Evolutionary conservation across 2,113 vertebrate genomes (phyloP).

Genomic region (Melierax canorus): DNA sequence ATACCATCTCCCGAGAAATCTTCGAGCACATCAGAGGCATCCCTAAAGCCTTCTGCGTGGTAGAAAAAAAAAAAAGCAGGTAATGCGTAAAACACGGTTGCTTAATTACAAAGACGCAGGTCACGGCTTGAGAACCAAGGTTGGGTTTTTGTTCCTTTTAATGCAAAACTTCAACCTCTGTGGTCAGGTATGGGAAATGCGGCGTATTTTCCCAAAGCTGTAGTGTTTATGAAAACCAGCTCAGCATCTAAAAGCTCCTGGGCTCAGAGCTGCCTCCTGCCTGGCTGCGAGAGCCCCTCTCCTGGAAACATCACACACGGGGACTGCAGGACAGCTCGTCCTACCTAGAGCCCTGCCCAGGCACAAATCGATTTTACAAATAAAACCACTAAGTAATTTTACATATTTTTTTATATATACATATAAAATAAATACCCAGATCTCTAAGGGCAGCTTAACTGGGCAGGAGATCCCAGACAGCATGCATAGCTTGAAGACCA

Average conservation of each 20-base stretch:
- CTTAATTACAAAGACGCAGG: not conserved
- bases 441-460: not conserved
- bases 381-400: not conserved
- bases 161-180: not conserved
- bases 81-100: accelerated
- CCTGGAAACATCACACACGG: not conserved
- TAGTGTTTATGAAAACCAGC: not conserved
- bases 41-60: not conserved
- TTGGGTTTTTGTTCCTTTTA: not conserved
- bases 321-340: not conserved
- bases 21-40: not conserved
- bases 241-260: not conserved
- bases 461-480: not conserved
- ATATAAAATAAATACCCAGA: not conserved
- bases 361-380: not conserved
- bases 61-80: not conserved
- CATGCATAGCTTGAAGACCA: not conserved
- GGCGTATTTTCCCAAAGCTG: not conserved
- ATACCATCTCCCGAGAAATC: not conserved
- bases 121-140: not conserved
- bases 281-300: not conserved
- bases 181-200: not conserved
- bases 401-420: accelerated
- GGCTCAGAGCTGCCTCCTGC: not conserved
- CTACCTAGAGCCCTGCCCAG: not conserved